phyloP scores from a whole-genome alignment of 2,113 vertebrate genomes.

The Macquaria ambigua region DNA sequence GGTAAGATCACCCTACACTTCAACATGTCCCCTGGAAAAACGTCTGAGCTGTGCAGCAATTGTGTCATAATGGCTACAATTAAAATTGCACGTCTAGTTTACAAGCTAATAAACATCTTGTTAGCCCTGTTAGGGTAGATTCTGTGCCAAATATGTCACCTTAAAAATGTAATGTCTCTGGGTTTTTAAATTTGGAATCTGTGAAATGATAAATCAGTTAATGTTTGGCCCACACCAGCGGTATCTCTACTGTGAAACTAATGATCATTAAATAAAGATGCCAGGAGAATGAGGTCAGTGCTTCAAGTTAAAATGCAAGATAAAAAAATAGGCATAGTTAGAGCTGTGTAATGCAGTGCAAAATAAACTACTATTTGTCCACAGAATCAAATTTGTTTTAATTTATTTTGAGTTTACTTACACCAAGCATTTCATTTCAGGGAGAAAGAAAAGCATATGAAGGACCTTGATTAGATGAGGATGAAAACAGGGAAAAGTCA shows the following conservation, averaged over 20 bases:
- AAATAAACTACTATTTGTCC: not conserved
- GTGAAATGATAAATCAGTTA: constrained; percentile 11
- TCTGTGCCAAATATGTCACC: not conserved
- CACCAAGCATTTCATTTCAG: not conserved
- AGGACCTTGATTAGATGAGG: not conserved
- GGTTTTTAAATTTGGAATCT: constrained; percentile 1
- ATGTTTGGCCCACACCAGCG: constrained; percentile 9
- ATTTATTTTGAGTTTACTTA: constrained; percentile 8
- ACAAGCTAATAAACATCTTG: not conserved
- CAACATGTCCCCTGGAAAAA: not conserved
- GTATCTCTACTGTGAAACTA: not conserved
- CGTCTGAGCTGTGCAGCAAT: not conserved
- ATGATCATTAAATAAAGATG: constrained; percentile 36
- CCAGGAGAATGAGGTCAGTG: constrained; percentile 34
- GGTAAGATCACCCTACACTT: not conserved
- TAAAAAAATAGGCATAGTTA: not conserved
- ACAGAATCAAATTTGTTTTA: not conserved
- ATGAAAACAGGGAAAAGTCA: constrained; percentile 35
- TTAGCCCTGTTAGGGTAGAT: not conserved
- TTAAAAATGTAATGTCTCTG: constrained; percentile 17
- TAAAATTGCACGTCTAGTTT: not conserved
- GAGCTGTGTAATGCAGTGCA: not conserved
- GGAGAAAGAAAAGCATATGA: not conserved
- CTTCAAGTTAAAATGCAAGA: constrained; percentile 14
- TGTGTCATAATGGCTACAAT: not conserved